A percentile compares a stretch with the other conserved stretches of the same genome.
Evolutionary conservation across 2,113 vertebrate genomes (phyloP).

Genomic region (Tachuris rubrigastra): DNA sequence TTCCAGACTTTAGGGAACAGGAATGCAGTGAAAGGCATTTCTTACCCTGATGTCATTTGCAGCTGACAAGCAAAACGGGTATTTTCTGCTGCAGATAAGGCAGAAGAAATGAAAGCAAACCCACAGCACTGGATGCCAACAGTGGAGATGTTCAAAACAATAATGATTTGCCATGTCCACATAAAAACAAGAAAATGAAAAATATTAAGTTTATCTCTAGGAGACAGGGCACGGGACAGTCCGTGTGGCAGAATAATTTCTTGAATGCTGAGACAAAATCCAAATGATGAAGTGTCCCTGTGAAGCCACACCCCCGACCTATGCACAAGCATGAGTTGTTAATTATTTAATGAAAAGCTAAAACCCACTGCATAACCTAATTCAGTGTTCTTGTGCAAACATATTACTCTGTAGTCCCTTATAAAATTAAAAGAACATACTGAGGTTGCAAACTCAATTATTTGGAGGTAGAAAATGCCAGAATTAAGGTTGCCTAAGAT

Average conservation of each 20-base stretch:
- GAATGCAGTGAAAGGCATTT: background rate
- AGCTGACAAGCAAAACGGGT: background rate
- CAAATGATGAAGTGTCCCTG: background rate
- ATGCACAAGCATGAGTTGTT: background rate
- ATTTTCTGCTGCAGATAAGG: background rate
- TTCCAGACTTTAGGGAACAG: background rate
- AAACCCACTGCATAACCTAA: background rate
- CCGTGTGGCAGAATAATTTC: background rate
- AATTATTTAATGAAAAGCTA: background rate
- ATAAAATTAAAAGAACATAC: background rate
- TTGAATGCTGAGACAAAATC: background rate
- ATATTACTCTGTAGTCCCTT: background rate
- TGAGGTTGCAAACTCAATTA: background rate
- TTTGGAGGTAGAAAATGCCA: background rate
- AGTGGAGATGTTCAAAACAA: background rate
- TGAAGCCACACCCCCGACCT: background rate
- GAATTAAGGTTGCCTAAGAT: background rate
- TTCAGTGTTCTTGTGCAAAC: background rate
- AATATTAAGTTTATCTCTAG: background rate
- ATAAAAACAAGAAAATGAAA: background rate
- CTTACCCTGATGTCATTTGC: background rate
- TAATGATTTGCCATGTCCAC: background rate
- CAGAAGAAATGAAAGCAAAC: background rate
- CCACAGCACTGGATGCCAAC: background rate
- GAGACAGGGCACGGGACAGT: background rate